Evolutionary conservation across 2,797 vertebrate genomes (phyloP), one percentile per base, ranked within the genome.

Genomic region (Hyperoplus lanceolatus): DNA sequence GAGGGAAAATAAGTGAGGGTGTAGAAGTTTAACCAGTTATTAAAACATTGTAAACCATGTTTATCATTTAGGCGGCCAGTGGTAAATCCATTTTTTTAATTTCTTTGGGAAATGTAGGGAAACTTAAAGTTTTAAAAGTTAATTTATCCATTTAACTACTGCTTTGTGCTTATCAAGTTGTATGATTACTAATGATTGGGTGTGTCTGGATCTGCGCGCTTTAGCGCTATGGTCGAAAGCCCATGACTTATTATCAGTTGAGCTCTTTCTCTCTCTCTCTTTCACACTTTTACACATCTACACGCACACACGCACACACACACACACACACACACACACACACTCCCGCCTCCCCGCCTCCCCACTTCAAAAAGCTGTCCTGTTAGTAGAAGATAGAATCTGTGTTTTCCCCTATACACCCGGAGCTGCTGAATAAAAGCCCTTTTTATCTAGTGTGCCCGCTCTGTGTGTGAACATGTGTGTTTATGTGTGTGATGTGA

Each of bases 311-410:
- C 43, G 70, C 6, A 16, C 58, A 61, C 66, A 49, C 56, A 63
- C 70, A 61, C 29, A 5, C 67, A 67, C 64, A 74, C 46, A 56
- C 56, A 6, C 21, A 5, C 64, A 61, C 70, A 12, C 61, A 51
- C 38, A 58, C 65, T 49, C 55, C 63, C 70, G 14, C 58, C 43
- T 48, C 9, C 61, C 49, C 29, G n/a, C 67, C 46, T 16, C 56
- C 62, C 57, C 70, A 29, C 55, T 69, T 82, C 66, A 87, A 79
- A 85, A 82, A 81, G 71, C 83, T 79, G 70, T 83, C 77, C 75
- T 83, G 70, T 89, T 85, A 70, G 83, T 63, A 83, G 56, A 81
- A 90, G 85, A 91, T 91, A 86, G 42, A 74, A 89, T 93, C 88
- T 86, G 65, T 83, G 80, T 79, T 77, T 82, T 74, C 69, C 70